Evolutionary conservation across 2,113 vertebrate species (phyloP), one percentile per base, ranked within the genome.

Genomic region (Rhinoderma darwinii): DNA sequence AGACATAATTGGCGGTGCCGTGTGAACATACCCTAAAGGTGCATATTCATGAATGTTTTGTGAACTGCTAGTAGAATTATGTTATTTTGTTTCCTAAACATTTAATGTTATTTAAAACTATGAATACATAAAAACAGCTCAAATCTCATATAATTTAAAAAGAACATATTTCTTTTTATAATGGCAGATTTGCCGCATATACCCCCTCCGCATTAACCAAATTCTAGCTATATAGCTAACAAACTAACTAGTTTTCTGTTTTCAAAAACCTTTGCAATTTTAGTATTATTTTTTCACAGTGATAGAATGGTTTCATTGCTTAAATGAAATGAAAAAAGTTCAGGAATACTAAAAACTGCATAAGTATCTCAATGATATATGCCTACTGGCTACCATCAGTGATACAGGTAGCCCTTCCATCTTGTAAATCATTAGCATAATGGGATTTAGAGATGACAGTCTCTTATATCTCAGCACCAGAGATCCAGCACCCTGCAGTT

Each of bases 351-450:
- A 70, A 87, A 82, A 87, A 70, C 43, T 74, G 68, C 39, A 74
- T 82, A 82, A 50, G 86, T 73, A 81, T 59, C 37, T 73, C 35
- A 59, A 50, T 87, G 78, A 87, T 82, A 44, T 82, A 82, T 87
- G 54, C 39, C 86, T 82, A 15, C 68, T 82, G 70, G 79, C 79
- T 87, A 61, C 51, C 32, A 87, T 87, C 79, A 82, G 70, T 43
- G 35, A 82, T 82, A 47, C 79, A 87, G 78, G 86, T 87, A 82
- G 79, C 39, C 78, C 30, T 73, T 82, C 79, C 41, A 82, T 87
- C 79, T 87, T 82, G 54, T 82, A 87, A 63, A 75, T 75, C 86
- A 87, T 87, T 87, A 61, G 86, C 86, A 87, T 82, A 87, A 87
- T 75, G 37, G 37, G 70, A 82, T 87, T 87, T 81, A 61, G 47